These are phyloP conservation scores for Aromia moschata DNA, from an alignment of 2,888 invertebrate species.

Conservation along the genomic window DNA sequence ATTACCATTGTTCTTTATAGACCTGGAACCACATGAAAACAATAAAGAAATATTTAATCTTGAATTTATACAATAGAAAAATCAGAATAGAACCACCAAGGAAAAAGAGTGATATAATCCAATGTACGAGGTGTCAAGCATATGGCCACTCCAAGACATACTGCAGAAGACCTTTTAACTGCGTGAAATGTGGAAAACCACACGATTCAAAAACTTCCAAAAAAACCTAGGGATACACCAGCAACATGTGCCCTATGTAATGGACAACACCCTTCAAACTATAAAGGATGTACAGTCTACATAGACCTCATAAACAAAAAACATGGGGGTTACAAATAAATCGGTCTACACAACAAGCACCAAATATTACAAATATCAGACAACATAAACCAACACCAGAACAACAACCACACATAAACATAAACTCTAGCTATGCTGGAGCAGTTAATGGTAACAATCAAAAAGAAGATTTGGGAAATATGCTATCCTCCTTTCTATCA, in stretches of 20 bases:
- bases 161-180: slow-evolving; percentile 18
- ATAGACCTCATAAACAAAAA: background rate
- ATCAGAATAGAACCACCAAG: slow-evolving; percentile 1
- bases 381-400: background rate
- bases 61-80: background rate
- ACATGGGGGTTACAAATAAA: background rate
- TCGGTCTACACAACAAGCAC: background rate
- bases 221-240: background rate
- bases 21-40: slow-evolving; percentile 33
- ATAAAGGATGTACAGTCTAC: background rate
- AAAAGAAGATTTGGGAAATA: background rate
- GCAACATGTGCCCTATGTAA: background rate
- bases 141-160: slow-evolving; percentile 43
- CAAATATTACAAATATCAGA: background rate
- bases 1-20: slow-evolving; percentile 32
- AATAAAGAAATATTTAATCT: slow-evolving; percentile 21
- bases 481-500: background rate
- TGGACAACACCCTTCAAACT: background rate
- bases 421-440: no score
- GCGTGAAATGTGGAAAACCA: slow-evolving; percentile 28
- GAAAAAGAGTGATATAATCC: slow-evolving; percentile 15
- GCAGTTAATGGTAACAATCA: background rate
- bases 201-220: slow-evolving; percentile 22
- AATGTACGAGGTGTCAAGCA: slow-evolving; percentile 40
- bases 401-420: background rate